phyloP scores from a whole-genome alignment of 2,888 invertebrate genomes.

The Archips crataeganus region DNA sequence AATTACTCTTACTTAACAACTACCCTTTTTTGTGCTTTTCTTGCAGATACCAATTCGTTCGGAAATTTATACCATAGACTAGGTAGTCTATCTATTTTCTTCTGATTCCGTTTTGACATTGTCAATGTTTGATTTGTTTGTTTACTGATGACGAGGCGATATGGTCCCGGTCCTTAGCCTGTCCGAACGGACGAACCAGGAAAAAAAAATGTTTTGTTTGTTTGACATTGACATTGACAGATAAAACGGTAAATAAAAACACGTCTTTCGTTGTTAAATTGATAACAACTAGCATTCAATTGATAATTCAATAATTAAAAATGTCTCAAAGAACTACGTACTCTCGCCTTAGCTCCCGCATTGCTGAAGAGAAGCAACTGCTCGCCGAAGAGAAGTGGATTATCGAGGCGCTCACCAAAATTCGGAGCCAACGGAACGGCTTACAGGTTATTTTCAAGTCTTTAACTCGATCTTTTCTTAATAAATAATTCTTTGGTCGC shows the following conservation, averaged over 20 bases:
- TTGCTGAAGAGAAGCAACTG: slow-evolving; percentile 69
- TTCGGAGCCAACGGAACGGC: slow-evolving; percentile 67
- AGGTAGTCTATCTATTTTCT: too few species aligned
- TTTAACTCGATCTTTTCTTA: neutral
- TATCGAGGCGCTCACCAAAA: slow-evolving; percentile 59
- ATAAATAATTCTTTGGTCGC: too few species aligned
- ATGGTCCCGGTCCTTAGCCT: too few species aligned
- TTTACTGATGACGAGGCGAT: too few species aligned
- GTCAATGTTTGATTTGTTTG: too few species aligned
- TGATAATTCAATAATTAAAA: neutral
- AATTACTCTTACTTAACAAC: neutral
- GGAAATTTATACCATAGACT: neutral
- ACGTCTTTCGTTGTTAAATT: neutral
- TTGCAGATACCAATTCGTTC: neutral
- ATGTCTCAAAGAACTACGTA: slow-evolving; percentile 45
- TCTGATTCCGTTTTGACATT: too few species aligned
- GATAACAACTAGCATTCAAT: neutral
- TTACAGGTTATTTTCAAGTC: slow-evolving; percentile 59
- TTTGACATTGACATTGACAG: too few species aligned
- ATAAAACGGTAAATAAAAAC: neutral
- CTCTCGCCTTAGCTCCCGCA: slow-evolving; percentile 50
- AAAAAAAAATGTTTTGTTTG: neutral
- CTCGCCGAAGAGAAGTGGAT: slow-evolving; percentile 73
- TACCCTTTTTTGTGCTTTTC: neutral
- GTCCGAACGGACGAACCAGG: too few species aligned